Evolutionary conservation across 1,140 invertebrate species (phyloP).

Genomic region (Anoplophora glabripennis): DNA sequence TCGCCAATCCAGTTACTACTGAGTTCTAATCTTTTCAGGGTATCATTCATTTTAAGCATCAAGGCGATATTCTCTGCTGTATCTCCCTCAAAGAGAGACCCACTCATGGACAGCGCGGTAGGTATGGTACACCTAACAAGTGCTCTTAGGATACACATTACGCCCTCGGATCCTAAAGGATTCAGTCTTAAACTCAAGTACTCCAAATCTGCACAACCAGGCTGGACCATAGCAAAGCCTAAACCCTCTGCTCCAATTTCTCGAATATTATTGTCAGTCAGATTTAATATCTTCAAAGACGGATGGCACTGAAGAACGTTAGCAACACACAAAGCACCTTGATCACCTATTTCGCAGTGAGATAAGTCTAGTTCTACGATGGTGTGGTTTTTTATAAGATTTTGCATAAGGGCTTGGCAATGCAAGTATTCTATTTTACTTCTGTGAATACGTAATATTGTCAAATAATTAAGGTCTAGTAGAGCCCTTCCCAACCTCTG

Average conservation of each 20-base stretch:
- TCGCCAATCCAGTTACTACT: slow-evolving; percentile 46
- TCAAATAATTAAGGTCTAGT: slow-evolving; percentile 32
- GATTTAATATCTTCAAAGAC: slow-evolving; percentile 36
- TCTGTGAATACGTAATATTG: slow-evolving; percentile 39
- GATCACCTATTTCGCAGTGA: slow-evolving; percentile 42
- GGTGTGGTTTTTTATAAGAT: slow-evolving; percentile 39
- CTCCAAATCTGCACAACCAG: slow-evolving; percentile 31
- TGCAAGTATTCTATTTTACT: slow-evolving; percentile 40
- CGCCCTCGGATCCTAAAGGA: slow-evolving; percentile 43
- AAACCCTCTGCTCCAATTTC: slow-evolving; percentile 33
- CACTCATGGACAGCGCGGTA: slow-evolving; percentile 38
- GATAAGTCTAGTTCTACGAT: slow-evolving; percentile 44
- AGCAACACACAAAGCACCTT: slow-evolving; percentile 45
- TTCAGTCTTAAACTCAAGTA: slow-evolving; percentile 45
- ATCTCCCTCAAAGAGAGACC: slow-evolving; percentile 39
- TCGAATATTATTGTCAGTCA: slow-evolving; percentile 44
- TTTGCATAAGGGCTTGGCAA: slow-evolving; percentile 37
- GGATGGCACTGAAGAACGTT: slow-evolving; percentile 35
- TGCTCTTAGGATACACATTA: slow-evolving; percentile 42
- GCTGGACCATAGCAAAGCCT: not conserved
- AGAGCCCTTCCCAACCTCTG: slow-evolving; percentile 39
- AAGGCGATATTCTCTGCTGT: slow-evolving; percentile 37
- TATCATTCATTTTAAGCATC: slow-evolving; percentile 41
- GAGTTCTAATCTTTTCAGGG: slow-evolving; percentile 41
- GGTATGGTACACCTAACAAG: slow-evolving; percentile 39